Evolutionary conservation across 2,113 vertebrate genomes (phyloP).

Genomic region (Motacilla tschutschensis): DNA sequence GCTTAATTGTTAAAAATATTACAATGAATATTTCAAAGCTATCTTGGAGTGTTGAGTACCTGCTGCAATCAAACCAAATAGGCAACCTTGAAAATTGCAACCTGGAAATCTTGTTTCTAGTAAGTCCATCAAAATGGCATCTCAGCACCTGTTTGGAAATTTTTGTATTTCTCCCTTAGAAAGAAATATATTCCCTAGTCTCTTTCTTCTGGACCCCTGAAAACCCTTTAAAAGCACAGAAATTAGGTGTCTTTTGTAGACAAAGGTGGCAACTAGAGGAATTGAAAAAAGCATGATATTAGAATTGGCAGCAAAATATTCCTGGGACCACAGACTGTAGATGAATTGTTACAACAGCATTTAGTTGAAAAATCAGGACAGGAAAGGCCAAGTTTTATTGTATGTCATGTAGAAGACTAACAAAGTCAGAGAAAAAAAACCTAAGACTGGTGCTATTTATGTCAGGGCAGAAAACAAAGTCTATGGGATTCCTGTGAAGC

Average conservation of each 20-base stretch:
- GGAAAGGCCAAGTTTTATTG: neutral
- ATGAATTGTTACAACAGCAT: neutral
- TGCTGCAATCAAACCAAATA: neutral
- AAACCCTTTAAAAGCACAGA: neutral
- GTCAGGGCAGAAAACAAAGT: constrained; percentile 13
- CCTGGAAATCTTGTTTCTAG: neutral
- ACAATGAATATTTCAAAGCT: constrained; percentile 21
- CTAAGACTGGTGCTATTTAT: neutral
- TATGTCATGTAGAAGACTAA: neutral
- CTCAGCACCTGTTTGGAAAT: neutral
- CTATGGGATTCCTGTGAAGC: constrained; percentile 10
- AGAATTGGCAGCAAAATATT: neutral
- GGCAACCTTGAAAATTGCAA: neutral
- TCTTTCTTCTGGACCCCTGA: neutral
- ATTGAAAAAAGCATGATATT: neutral
- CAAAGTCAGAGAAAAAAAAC: neutral
- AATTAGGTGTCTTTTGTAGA: neutral
- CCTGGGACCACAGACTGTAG: neutral
- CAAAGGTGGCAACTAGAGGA: neutral
- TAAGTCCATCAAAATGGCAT: neutral
- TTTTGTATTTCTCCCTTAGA: neutral
- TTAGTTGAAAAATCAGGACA: constrained; percentile 1
- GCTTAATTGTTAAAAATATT: constrained; percentile 7
- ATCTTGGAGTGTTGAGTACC: neutral
- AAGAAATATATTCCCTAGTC: neutral